A percentile compares a stretch with the other conserved stretches of the same genome.
Evolutionary conservation across 2,113 vertebrate species (phyloP).

Genomic region (Hypanus sabinus): DNA sequence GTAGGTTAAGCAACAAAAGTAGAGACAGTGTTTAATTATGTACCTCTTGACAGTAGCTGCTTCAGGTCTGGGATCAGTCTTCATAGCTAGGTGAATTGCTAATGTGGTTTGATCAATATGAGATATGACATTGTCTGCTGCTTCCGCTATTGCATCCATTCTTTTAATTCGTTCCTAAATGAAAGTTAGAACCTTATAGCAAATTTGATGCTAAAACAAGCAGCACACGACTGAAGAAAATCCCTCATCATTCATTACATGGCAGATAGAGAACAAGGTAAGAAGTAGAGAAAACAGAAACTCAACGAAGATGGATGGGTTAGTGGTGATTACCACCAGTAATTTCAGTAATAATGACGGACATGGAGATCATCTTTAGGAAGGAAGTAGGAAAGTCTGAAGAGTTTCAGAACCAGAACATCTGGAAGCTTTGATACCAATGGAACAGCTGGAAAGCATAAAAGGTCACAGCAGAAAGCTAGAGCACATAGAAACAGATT

Average conservation of each 20-base stretch:
- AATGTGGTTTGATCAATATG: constrained; percentile 87
- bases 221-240: background rate
- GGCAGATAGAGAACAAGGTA: background rate
- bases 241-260: background rate
- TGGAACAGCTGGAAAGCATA: background rate
- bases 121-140: constrained; percentile 79
- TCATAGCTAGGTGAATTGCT: constrained; percentile 87
- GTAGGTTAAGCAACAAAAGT: background rate
- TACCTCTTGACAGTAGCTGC: constrained; percentile 92
- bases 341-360: background rate
- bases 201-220: background rate
- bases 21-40: constrained; percentile 46
- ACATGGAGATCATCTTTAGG: background rate
- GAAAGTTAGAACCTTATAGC: background rate
- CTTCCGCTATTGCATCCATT: constrained; percentile 72
- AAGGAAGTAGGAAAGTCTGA: background rate
- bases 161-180: constrained; percentile 80
- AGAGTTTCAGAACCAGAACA: background rate
- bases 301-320: background rate
- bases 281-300: background rate
- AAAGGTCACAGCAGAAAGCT: background rate
- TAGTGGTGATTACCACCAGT: background rate
- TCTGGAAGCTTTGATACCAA: background rate
- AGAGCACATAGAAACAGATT: background rate
- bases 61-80: constrained; percentile 92